phyloP scores from a whole-genome alignment of 2,113 vertebrate species.

The Erinaceus europaeus region DNA sequence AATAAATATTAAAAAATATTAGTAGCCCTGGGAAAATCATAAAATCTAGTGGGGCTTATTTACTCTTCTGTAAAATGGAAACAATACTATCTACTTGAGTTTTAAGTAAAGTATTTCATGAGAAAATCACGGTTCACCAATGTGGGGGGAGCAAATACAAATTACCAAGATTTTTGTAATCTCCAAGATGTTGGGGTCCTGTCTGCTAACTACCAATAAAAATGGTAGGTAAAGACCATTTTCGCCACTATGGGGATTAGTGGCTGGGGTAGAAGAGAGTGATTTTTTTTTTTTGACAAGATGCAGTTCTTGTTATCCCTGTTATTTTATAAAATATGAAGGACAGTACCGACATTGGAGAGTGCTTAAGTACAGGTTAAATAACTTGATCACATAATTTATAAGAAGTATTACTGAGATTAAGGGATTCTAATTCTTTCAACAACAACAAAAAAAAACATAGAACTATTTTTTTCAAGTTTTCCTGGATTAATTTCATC shows the following conservation, averaged over 20 bases:
- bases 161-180: too few relatives aligned
- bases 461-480: not conserved
- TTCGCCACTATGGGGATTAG: not conserved
- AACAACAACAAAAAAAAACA: not conserved
- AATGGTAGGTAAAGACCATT: not conserved
- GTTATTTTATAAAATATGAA: not conserved
- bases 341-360: not conserved
- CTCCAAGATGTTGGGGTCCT: not conserved
- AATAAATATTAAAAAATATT: too few relatives aligned
- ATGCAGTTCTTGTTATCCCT: not conserved
- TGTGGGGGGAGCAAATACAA: not conserved
- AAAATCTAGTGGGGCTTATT: not conserved
- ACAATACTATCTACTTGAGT: not conserved
- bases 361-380: not conserved
- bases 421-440: not conserved
- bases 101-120: conserved; percentile 30
- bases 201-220: not conserved
- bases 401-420: not conserved
- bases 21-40: not conserved
- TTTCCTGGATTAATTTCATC: not conserved
- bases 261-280: not conserved
- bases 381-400: not conserved
- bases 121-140: not conserved
- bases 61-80: not conserved
- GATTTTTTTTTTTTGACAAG: too few relatives aligned